Conservation (phyloP, 2,797 vertebrate genomes). For the Pogonophryne albipinna region DNA sequence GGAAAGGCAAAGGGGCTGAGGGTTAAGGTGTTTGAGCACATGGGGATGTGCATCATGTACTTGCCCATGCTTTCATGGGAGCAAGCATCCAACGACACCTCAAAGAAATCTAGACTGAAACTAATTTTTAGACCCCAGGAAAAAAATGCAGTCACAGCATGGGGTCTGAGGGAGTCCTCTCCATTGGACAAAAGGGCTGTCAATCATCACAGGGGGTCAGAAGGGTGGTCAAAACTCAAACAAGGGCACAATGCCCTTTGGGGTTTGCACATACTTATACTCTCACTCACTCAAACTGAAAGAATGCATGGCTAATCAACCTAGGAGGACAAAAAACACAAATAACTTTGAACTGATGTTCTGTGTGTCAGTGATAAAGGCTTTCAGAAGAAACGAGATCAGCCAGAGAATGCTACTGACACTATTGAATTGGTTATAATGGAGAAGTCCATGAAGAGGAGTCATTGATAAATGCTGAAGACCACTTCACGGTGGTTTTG, state of each 20-base stretch:
- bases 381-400: constrained; percentile 60
- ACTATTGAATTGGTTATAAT: constrained; percentile 71
- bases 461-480: constrained; percentile 77
- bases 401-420: constrained; percentile 69
- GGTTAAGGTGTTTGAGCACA: constrained; percentile 58
- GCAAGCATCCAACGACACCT: constrained; percentile 50
- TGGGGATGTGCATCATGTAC: constrained; percentile 42
- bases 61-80: constrained; percentile 26
- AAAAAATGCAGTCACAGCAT: constrained; percentile 56
- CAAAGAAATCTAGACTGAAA: constrained; percentile 49
- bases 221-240: constrained; percentile 77
- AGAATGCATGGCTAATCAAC: constrained; percentile 83
- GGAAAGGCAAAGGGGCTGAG: constrained; percentile 31
- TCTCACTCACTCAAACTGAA: constrained; percentile 41
- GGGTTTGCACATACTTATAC: constrained; percentile 35
- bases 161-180: constrained; percentile 59
- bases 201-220: constrained; percentile 78
- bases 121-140: constrained; percentile 35
- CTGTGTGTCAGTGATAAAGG: constrained; percentile 69
- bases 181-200: constrained; percentile 73
- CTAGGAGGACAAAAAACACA: constrained; percentile 50
- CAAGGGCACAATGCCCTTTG: constrained; percentile 69
- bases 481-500: constrained; percentile 78
- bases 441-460: constrained; percentile 77
- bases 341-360: constrained; percentile 78